These are phyloP conservation scores for Drosophila sordidula DNA, from an alignment of 2,888 invertebrate species.

Conservation along the genomic window DNA sequence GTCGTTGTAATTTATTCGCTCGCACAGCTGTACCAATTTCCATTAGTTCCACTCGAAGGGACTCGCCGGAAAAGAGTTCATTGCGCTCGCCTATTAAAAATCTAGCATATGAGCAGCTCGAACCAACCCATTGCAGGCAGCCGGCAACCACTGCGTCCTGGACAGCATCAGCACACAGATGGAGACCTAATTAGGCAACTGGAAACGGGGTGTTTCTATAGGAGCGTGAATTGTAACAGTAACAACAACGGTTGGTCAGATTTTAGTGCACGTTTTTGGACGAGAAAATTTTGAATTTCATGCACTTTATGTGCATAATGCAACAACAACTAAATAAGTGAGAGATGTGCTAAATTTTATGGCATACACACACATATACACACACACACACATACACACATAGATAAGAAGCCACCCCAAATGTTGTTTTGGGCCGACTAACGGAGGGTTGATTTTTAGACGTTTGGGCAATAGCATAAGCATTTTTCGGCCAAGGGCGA, in stretches of 20 bases:
- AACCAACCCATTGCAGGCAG: slow-evolving; percentile 21
- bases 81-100: slow-evolving; percentile 47
- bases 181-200: slow-evolving; percentile 46
- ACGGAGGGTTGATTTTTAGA: slow-evolving; percentile 68
- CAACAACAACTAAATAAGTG: slow-evolving; percentile 39
- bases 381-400: slow-evolving; percentile 10
- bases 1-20: slow-evolving; percentile 29
- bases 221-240: slow-evolving; percentile 14
- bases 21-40: slow-evolving; percentile 38
- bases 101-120: slow-evolving; percentile 27
- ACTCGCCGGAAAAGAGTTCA: slow-evolving; percentile 56
- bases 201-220: slow-evolving; percentile 18
- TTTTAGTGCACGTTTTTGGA: slow-evolving; percentile 18
- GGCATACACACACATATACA: slow-evolving; percentile 14
- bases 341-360: slow-evolving; percentile 45
- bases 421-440: slow-evolving; percentile 38
- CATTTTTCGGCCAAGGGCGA: slow-evolving; percentile 77
- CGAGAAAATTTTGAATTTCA: slow-evolving; percentile 52
- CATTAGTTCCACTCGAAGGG: slow-evolving; percentile 73
- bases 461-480: slow-evolving; percentile 64
- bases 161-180: slow-evolving; percentile 35
- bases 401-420: slow-evolving; percentile 69
- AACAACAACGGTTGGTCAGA: slow-evolving; percentile 23
- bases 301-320: slow-evolving; percentile 51
- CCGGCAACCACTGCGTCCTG: slow-evolving; percentile 10